Base-by-base conservation (phyloP, 2,888 invertebrate species). In the Drosophila mulleri region DNA sequence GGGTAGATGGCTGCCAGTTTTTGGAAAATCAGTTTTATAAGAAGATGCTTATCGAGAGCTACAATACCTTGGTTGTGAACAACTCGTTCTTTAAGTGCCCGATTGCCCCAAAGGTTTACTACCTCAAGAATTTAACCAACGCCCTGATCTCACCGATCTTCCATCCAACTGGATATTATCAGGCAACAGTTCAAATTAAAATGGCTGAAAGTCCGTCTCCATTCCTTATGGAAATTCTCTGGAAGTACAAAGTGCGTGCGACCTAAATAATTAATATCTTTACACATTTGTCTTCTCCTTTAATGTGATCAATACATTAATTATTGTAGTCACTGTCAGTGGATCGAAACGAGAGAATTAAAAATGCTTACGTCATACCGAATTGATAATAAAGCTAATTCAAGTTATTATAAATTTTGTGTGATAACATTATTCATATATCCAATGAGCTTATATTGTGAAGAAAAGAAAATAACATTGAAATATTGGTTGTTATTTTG, bases 1-100 rank as follows among this genome's bases (percentile, higher is more conserved):
- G 70, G 18, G 1, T 78, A 2, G 57, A 81, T 41, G 74, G 78
- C 12, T 78, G 82, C 12, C 32, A 41, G 35, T 78, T 81, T 37
- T 18, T 78, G 0, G 57, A 26, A 3, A 70, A 78, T 57, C 78
- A 64, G 3, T 12, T 73, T 16, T 23, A 65, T 3, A 78, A 56
- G 48, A 56, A 58, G 35, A 52, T 26, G 3, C 4, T 81, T 0
- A 26, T 16, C 3, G 6, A 26, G 4, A 14, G 45, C 16, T 78
- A 67, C 9, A 32, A 18, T 1, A 1, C 9, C 3, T 16, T 78
- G 3, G 7, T 73, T 16, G 50, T 59, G 9, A 78, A 81, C 37
- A 65, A 69, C 0, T 57, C 26, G 9, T 6, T 69, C 12, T 20
- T 0, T 8, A 37, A 12, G 4, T 78, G 78, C 7, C 78, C 81